Percentiles rank a stretch among this genome's conserved stretches.
These are phyloP conservation scores for Aphodius granarius DNA, from an alignment of 2,888 invertebrate species.

Conservation along the genomic window DNA sequence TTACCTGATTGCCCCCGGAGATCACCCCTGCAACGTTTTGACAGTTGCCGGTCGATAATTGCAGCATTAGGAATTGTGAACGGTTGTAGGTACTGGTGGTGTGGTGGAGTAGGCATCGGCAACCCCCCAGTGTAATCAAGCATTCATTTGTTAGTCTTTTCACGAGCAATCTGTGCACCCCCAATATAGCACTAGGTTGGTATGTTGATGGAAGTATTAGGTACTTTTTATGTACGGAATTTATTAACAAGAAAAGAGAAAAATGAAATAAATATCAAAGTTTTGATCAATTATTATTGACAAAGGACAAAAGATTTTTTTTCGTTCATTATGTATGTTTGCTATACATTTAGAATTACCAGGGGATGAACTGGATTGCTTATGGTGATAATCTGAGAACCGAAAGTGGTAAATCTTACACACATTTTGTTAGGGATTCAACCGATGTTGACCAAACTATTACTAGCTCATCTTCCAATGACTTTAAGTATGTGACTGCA, in stretches of 20 bases:
- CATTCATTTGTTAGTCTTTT: constrained; percentile 39
- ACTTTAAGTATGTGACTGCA: too few species aligned
- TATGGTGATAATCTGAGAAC: too few species aligned
- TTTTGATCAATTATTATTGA: too few species aligned
- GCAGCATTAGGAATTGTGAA: constrained; percentile 40
- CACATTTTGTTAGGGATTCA: too few species aligned
- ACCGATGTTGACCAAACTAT: too few species aligned
- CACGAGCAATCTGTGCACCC: constrained; percentile 28
- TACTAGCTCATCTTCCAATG: too few species aligned
- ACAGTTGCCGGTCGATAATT: constrained; percentile 43
- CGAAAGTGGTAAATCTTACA: too few species aligned
- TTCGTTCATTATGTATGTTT: too few species aligned
- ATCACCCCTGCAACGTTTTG: constrained; percentile 30
- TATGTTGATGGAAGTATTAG: not conserved
- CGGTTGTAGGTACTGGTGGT: not conserved
- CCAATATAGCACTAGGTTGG: not conserved
- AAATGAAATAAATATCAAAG: not conserved
- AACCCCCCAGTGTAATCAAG: constrained; percentile 40
- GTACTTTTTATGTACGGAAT: not conserved
- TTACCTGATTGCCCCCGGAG: constrained; percentile 50
- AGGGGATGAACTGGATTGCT: too few species aligned
- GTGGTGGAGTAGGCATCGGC: constrained; percentile 8
- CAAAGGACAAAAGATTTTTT: too few species aligned
- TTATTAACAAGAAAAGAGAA: not conserved
- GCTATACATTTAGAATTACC: too few species aligned